Conservation (phyloP, 2,888 invertebrate genomes). For the Coenonympha glycerion region DNA sequence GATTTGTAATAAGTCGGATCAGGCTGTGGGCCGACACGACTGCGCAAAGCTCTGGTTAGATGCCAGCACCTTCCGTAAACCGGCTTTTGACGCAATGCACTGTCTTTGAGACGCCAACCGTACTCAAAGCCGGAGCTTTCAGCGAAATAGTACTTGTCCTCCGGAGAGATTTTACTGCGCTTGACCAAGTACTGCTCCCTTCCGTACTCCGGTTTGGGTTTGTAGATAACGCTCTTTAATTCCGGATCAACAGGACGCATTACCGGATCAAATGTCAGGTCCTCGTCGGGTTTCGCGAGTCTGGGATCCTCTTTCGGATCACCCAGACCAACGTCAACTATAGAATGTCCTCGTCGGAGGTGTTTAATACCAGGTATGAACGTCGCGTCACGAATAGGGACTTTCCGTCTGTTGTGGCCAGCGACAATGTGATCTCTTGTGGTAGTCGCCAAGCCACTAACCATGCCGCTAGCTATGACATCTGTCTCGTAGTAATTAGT, state of each 20-base stretch:
- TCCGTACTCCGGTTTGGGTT: conserved; percentile 41
- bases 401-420: conserved; percentile 36
- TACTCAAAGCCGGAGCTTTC: conserved; percentile 42
- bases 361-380: conserved; percentile 39
- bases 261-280: conserved; percentile 38
- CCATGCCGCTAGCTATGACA: conserved; percentile 43
- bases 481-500: conserved; percentile 46
- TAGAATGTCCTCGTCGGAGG: conserved; percentile 39
- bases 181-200: conserved; percentile 37
- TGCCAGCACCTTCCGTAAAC: conserved; percentile 41
- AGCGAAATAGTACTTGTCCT: conserved; percentile 45
- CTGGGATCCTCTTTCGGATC: conserved; percentile 42
- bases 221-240: conserved; percentile 36
- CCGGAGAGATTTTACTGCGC: conserved; percentile 37
- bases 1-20: conserved; percentile 44
- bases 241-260: conserved; percentile 47
- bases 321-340: conserved; percentile 42
- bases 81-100: conserved; percentile 31
- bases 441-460: conserved; percentile 40
- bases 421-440: conserved; percentile 42
- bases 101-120: conserved; percentile 48
- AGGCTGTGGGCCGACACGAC: conserved; percentile 43
- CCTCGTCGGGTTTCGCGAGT: conserved; percentile 37
- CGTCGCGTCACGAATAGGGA: conserved; percentile 37
- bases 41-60: conserved; percentile 37